Base-by-base conservation (phyloP, 2,888 invertebrate species). In the Xylocampa areola region DNA sequence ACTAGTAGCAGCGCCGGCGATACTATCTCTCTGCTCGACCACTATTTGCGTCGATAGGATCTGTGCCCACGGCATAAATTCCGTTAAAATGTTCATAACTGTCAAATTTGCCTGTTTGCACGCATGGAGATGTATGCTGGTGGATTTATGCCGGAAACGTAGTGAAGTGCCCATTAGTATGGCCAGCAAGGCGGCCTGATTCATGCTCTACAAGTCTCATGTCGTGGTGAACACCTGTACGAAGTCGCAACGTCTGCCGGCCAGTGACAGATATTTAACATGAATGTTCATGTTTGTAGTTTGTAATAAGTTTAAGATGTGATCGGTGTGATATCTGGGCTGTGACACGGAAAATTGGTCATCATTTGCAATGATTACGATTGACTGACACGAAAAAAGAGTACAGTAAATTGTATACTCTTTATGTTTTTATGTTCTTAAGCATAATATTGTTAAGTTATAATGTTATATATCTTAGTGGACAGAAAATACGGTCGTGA, bases 131-230 rank as follows among this genome's bases (percentile, higher is more conserved):
- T 73, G 69, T 71, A 68, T 67, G 54, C 52, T 63, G 47, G 71
- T 67, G 72, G 73, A 81, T 79, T 81, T 79, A 81, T 82, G 84
- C 87, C 88, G 89, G 90, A 90, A 90, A 84, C 82, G 76, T 85
- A 68, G 58, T 60, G 57, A 66, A 59, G 62, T 52, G 47, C 44
- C 39, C 79, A 88, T 90, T 89, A 84, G 87, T 89, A 90, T 89
- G 86, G 54, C 67, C 55, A 66, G 64, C 82, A 59, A 57, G 61
- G 32, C 51, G 25, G 47, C 50, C 76, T 86, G 85, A 87, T 81
- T 87, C 86, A 86, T 76, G 67, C 76, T 67, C 48, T 53, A 52
- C 60, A 58, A 63, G 77, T 77, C 75, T 79, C 68, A 77, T 73
- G 71, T 68, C 68, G 58, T 72, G 66, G 67, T 54, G 76, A 77